Evolutionary conservation across 2,797 vertebrate genomes (phyloP), one percentile per base, ranked within the genome.

Genomic region (Crenichthys baileyi): DNA sequence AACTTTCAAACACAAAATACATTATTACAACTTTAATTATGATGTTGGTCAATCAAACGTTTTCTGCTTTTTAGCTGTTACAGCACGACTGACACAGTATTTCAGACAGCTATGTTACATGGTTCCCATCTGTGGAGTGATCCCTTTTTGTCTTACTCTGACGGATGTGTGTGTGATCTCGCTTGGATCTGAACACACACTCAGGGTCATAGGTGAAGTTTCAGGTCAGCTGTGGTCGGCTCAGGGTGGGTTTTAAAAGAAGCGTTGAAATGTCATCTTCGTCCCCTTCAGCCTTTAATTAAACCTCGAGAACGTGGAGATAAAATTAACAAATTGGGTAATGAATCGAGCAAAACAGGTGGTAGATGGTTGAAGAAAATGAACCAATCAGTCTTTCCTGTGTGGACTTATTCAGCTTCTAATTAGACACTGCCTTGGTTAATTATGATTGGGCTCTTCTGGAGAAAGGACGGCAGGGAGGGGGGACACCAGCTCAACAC

Each of bases 291-390:
- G 88, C 92, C 93, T 93, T 95, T 95, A 95, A 96, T 96, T 94
- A 95, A 95, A 94, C 93, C 92, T 92, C 80, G 88, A 92, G 89
- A 95, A 94, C 72, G 56, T 85, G 90, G 90, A 94, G 94, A 96
- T 95, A 93, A 94, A 95, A 95, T 95, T 93, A 96, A 95, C 93
- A 95, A 95, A 96, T 96, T 94, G 93, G 93, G 88, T 95, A 95
- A 96, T 96, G 95, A 94, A 95, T 95, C 86, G 91, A 93, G 92
- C 91, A 91, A 95, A 95, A 95, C 95, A 96, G 95, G 95, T 96
- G 95, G 94, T 94, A 92, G 94, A 92, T 93, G 94, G 95, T 91
- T 90, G 92, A 93, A 89, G 93, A 94, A 95, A 95, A 96, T 94
- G 91, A 95, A 96, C 93, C 94, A 95, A 96, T 96, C 96, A 95